These are phyloP conservation scores for Branchipolynoe longqiensis DNA, from an alignment of 2,888 invertebrate genomes.

Conservation along the genomic window DNA sequence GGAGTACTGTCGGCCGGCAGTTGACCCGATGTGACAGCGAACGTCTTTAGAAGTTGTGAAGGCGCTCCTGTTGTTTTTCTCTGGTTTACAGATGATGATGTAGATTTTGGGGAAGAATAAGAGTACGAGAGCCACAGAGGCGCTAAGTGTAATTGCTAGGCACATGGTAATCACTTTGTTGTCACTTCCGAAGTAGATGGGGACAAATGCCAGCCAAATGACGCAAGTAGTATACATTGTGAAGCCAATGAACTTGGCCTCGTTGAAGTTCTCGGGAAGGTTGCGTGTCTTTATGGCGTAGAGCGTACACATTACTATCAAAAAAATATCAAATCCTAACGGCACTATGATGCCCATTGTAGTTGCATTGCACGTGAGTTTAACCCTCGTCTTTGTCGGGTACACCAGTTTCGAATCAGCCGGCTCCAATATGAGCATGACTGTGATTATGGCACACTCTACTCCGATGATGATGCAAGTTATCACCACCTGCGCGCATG, in stretches of 20 bases:
- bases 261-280: constrained; percentile 99
- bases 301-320: constrained; percentile 92
- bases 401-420: constrained; percentile 84
- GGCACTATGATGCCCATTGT: constrained; percentile 88
- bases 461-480: constrained; percentile 93
- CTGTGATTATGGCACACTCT: constrained; percentile 89
- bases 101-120: constrained; percentile 90
- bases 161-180: constrained; percentile 84
- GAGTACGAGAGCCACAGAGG: constrained; percentile 88
- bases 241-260: constrained; percentile 89
- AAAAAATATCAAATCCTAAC: constrained; percentile 87
- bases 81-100: constrained; percentile 88
- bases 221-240: constrained; percentile 99
- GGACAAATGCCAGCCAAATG: constrained; percentile 98
- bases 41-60: constrained; percentile 89
- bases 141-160: constrained; percentile 88
- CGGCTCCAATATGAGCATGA: constrained; percentile 85
- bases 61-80: constrained; percentile 88
- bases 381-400: constrained; percentile 82
- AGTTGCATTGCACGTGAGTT: constrained; percentile 86
- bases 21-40: constrained; percentile 86
- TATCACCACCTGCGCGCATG: constrained; percentile 85
- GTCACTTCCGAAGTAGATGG: constrained; percentile 95
- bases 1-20: constrained; percentile 64
- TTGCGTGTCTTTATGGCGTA: constrained; percentile 91